Evolutionary conservation across 1,140 invertebrate genomes (phyloP).

Genomic region (Vollenhovia emeryi): DNA sequence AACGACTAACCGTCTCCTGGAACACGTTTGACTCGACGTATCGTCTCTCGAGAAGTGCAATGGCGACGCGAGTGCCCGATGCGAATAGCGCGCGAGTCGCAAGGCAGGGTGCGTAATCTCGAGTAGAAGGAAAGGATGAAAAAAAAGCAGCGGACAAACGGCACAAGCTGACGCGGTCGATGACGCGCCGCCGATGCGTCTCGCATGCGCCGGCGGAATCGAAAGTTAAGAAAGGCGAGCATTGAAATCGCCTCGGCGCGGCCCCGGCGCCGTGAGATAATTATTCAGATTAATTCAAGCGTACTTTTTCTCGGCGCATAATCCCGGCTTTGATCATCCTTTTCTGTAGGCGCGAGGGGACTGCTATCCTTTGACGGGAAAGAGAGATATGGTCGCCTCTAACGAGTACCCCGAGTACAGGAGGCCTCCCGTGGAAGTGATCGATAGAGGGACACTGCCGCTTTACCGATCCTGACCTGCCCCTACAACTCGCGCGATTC

Average conservation of each 20-base stretch:
- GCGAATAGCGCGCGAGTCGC: slow-evolving; percentile 40
- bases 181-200: slow-evolving; percentile 1
- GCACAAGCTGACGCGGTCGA: not conserved
- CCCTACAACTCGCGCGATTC: slow-evolving; percentile 60
- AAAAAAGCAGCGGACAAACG: not conserved
- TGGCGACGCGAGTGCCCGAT: slow-evolving; percentile 16
- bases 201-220: slow-evolving; percentile 9
- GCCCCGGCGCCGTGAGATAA: slow-evolving; percentile 44
- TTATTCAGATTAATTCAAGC: slow-evolving; percentile 60
- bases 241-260: slow-evolving; percentile 36
- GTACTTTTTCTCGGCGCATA: slow-evolving; percentile 57
- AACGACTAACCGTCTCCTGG: slow-evolving; percentile 61
- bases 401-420: slow-evolving; percentile 53
- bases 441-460: slow-evolving; percentile 63
- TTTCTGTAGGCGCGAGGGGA: slow-evolving; percentile 21
- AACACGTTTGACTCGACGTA: slow-evolving; percentile 67
- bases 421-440: slow-evolving; percentile 54
- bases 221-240: slow-evolving; percentile 40
- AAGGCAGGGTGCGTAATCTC: slow-evolving; percentile 12
- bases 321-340: slow-evolving; percentile 56
- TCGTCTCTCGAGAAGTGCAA: slow-evolving; percentile 46
- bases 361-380: slow-evolving; percentile 14
- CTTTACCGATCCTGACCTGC: slow-evolving; percentile 69
- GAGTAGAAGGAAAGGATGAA: not conserved
- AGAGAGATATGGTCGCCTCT: slow-evolving; percentile 48